Evolutionary conservation across 2,888 invertebrate species (phyloP).

Genomic region (Mellilla xanthometata): DNA sequence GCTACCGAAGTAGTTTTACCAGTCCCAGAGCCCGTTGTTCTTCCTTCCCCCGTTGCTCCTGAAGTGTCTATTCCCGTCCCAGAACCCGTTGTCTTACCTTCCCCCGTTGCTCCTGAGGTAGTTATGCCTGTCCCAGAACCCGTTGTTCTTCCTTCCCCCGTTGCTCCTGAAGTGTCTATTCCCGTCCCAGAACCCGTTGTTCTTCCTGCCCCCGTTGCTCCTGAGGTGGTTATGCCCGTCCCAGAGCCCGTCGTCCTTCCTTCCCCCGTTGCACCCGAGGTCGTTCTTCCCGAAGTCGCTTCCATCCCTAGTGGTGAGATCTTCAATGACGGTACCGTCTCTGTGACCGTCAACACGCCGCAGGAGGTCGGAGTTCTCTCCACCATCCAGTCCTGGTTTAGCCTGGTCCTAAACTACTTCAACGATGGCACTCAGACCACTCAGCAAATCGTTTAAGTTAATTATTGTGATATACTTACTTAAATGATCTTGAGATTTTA

Average conservation of each 20-base stretch:
- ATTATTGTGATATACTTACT: background rate
- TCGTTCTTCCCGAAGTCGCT: slow-evolving; percentile 13
- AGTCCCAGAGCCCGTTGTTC: slow-evolving; percentile 18
- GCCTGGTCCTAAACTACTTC: slow-evolving; percentile 60
- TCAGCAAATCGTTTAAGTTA: slow-evolving; percentile 57
- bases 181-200: slow-evolving; percentile 27
- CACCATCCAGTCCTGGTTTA: slow-evolving; percentile 62
- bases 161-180: slow-evolving; percentile 8
- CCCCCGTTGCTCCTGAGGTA: slow-evolving; percentile 27
- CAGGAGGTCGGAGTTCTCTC: slow-evolving; percentile 48
- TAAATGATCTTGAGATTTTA: no score
- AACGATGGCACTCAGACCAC: slow-evolving; percentile 46
- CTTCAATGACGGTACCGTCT: slow-evolving; percentile 59
- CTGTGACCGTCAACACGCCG: slow-evolving; percentile 50
- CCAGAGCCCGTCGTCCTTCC: slow-evolving; percentile 11
- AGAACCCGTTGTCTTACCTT: slow-evolving; percentile 28
- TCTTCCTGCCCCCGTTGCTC: slow-evolving; percentile 18
- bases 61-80: slow-evolving; percentile 32
- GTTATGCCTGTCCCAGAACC: slow-evolving; percentile 7
- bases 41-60: slow-evolving; percentile 27
- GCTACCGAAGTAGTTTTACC: slow-evolving; percentile 20
- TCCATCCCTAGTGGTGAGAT: slow-evolving; percentile 45
- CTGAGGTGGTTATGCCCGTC: slow-evolving; percentile 11
- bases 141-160: slow-evolving; percentile 13
- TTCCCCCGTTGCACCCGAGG: slow-evolving; percentile 4